phyloP scores from a whole-genome alignment of 1,140 invertebrate genomes.

The Agraylea sexmaculata region DNA sequence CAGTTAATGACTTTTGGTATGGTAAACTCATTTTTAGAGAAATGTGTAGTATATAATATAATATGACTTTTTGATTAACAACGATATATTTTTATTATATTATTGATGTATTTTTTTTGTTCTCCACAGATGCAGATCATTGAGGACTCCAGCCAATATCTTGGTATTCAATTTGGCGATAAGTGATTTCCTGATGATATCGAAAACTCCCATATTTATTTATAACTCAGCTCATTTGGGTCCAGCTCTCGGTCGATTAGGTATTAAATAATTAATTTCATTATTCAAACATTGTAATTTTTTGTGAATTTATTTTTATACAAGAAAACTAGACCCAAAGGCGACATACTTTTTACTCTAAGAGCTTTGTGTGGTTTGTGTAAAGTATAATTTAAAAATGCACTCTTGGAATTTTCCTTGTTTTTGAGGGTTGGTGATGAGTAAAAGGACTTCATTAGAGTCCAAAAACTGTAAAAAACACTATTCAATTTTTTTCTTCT shows the following conservation, averaged over 20 bases:
- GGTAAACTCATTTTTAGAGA: background rate
- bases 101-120: constrained; percentile 14
- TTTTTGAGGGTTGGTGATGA: too few species aligned
- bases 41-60: background rate
- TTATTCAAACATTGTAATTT: too few species aligned
- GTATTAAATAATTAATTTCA: constrained; percentile 29
- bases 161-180: constrained; percentile 65
- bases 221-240: constrained; percentile 57
- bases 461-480: too few species aligned
- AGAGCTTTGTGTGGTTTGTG: too few species aligned
- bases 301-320: too few species aligned
- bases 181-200: constrained; percentile 59
- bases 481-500: too few species aligned
- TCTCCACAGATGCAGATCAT: constrained; percentile 48
- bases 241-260: constrained; percentile 52
- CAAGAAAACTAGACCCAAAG: too few species aligned
- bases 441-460: too few species aligned
- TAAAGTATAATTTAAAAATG: too few species aligned
- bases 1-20: background rate
- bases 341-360: too few species aligned
- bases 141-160: constrained; percentile 65
- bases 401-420: too few species aligned
- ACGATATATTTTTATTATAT: background rate
- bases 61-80: constrained; percentile 12
- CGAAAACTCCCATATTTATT: constrained; percentile 57